Evolutionary conservation across 2,888 invertebrate genomes (phyloP).

Genomic region (Cryptus armator): DNA sequence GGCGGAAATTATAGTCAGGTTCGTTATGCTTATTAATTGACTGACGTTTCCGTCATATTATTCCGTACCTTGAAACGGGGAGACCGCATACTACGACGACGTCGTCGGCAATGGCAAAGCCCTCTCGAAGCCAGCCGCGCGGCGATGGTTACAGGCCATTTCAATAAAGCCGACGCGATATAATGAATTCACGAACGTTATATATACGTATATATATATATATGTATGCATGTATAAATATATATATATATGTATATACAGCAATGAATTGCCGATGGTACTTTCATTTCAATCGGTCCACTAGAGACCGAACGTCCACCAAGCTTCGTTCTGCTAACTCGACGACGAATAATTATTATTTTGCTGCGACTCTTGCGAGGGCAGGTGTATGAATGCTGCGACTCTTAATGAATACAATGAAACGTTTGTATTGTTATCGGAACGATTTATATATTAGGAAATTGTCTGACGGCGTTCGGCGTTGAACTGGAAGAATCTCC

Average conservation of each 20-base stretch:
- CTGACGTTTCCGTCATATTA: conserved; percentile 85
- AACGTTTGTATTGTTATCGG: conserved; percentile 37
- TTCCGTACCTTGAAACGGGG: conserved; percentile 69
- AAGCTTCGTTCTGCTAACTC: conserved; percentile 17
- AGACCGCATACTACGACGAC: conserved; percentile 65
- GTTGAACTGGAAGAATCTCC: neutral
- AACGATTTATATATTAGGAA: neutral
- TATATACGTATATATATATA: conserved; percentile 9
- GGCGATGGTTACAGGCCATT: conserved; percentile 64
- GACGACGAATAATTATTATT: conserved; percentile 52
- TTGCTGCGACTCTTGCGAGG: neutral
- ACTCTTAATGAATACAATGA: conserved; percentile 32
- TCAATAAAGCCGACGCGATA: conserved; percentile 68
- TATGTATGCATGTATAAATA: conserved; percentile 15
- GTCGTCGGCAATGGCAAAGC: conserved; percentile 67
- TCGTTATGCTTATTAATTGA: conserved; percentile 85
- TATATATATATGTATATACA: conserved; percentile 52
- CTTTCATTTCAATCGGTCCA: conserved; percentile 57
- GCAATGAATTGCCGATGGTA: conserved; percentile 75
- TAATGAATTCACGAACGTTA: conserved; percentile 63
- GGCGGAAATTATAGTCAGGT: conserved; percentile 84
- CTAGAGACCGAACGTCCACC: conserved; percentile 51
- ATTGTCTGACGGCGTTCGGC: neutral
- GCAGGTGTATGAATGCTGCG: conserved; percentile 49
- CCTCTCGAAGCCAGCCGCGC: conserved; percentile 59